phyloP scores from a whole-genome alignment of 2,888 invertebrate genomes.

The Cryptocephalus primarius region DNA sequence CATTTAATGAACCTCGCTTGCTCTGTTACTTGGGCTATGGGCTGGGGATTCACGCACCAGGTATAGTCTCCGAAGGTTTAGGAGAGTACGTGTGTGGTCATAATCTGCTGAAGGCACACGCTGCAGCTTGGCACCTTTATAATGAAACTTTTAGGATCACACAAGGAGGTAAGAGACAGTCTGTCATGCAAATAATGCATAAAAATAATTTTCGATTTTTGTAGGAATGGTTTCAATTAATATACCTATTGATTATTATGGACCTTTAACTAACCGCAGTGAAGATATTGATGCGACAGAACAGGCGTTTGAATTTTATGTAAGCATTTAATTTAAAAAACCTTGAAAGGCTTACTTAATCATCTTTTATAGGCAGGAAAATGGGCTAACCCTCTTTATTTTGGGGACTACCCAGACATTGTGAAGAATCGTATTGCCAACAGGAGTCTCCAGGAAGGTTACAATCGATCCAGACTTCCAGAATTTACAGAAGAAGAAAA shows the following conservation, averaged over 20 bases:
- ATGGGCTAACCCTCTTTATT: not conserved
- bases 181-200: no score
- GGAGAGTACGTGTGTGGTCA: constrained; percentile 54
- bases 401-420: not conserved
- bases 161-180: constrained; percentile 40
- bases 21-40: constrained; percentile 24
- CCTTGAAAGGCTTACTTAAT: not conserved
- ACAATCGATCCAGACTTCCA: not conserved
- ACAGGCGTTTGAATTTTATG: no score
- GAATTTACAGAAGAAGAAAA: not conserved
- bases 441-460: not conserved
- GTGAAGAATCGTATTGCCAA: not conserved
- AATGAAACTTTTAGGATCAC: constrained; percentile 44
- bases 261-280: no score
- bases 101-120: constrained; percentile 55
- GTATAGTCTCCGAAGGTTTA: constrained; percentile 36
- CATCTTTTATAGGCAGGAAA: not conserved
- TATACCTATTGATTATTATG: no score
- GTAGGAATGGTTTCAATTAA: no score
- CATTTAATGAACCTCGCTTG: constrained; percentile 41
- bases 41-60: constrained; percentile 24
- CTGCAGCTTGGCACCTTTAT: constrained; percentile 53
- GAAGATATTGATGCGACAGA: no score
- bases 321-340: no score
- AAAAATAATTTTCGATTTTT: no score